Evolutionary conservation across 2,113 vertebrate species (phyloP).

Genomic region (Gymnobelideus leadbeateri): DNA sequence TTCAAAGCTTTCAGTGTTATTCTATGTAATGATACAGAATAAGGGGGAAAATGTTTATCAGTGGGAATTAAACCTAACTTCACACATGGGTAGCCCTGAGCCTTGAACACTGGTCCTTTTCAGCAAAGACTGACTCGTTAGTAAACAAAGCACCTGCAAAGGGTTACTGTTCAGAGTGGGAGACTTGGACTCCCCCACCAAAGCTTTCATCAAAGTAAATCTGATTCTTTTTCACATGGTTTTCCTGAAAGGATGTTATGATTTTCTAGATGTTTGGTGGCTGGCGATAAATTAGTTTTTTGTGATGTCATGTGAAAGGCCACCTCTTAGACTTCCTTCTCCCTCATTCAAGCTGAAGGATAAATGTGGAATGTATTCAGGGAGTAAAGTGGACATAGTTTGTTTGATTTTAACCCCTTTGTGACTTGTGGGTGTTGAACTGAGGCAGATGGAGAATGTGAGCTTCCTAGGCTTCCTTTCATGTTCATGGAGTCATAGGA

Average conservation of each 20-base stretch:
- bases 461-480: background rate
- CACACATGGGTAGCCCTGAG: background rate
- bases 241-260: conserved; percentile 99
- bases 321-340: conserved; percentile 89
- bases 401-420: conserved; percentile 80
- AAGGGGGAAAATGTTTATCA: background rate
- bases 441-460: background rate
- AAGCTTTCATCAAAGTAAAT: conserved; percentile 93
- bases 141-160: conserved; percentile 79
- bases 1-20: background rate
- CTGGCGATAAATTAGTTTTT: conserved; percentile 95
- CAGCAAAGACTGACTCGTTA: conserved; percentile 18
- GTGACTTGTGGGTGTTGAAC: conserved; percentile 21
- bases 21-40: conserved; percentile 4
- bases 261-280: conserved; percentile 95
- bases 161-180: conserved; percentile 82
- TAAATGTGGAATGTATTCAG: conserved; percentile 78
- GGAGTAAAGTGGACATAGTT: conserved; percentile 59
- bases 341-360: conserved; percentile 80
- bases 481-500: background rate
- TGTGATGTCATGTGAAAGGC: conserved; percentile 96
- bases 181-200: conserved; percentile 83
- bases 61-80: conserved; percentile 60
- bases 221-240: conserved; percentile 97
- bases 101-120: conserved; percentile 44